Evolutionary conservation across 2,113 vertebrate genomes (phyloP).

Genomic region (Centropus unirufus): DNA sequence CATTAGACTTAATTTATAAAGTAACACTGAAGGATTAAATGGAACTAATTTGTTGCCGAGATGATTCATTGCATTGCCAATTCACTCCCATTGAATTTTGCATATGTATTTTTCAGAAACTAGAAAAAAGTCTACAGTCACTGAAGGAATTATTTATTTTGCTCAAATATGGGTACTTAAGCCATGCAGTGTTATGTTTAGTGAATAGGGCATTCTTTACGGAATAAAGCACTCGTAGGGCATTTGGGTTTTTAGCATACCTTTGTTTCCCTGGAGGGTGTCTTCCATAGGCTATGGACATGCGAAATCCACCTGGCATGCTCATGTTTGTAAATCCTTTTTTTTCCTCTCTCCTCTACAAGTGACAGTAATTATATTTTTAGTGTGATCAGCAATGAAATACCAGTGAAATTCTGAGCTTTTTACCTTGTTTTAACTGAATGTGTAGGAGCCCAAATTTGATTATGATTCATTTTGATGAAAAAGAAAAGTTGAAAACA

Average conservation of each 20-base stretch:
- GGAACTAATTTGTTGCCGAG: constrained; percentile 10
- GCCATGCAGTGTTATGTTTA: not conserved
- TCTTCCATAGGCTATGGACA: not conserved
- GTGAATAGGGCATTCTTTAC: not conserved
- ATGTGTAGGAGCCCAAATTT: not conserved
- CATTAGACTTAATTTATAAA: constrained; percentile 18
- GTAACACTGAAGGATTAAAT: constrained; percentile 19
- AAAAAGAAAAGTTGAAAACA: not conserved
- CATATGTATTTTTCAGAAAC: not conserved
- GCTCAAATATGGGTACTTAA: not conserved
- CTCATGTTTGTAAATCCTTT: not conserved
- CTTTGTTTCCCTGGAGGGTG: not conserved
- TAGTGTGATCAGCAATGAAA: not conserved
- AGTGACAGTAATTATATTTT: not conserved
- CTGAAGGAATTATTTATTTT: not conserved
- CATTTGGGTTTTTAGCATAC: not conserved
- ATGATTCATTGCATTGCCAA: not conserved
- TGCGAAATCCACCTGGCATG: not conserved
- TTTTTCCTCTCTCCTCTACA: rapidly evolving
- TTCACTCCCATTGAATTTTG: not conserved
- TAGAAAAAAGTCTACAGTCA: not conserved
- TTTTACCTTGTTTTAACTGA: not conserved
- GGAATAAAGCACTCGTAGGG: not conserved
- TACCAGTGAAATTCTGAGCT: not conserved
- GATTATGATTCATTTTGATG: not conserved